Conservation (phyloP, 1,140 invertebrate genomes). For the Elysia chlorotica region DNA sequence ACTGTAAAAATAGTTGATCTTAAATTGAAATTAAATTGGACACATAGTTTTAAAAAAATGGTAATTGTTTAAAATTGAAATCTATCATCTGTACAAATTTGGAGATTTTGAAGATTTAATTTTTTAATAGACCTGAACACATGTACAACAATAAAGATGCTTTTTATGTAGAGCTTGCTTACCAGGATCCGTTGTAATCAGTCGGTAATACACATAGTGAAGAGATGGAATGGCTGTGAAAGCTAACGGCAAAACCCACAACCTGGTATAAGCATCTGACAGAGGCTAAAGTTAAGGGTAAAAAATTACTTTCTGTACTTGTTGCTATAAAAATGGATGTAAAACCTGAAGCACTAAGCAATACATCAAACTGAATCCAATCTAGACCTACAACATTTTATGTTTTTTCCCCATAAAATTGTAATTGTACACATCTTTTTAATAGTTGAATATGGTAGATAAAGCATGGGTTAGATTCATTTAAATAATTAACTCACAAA, state of each 20-base stretch:
- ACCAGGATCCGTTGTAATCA: constrained; percentile 16
- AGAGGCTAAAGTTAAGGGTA: too few relatives aligned
- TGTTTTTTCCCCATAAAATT: too few relatives aligned
- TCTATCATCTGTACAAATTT: background rate
- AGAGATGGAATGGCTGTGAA: background rate
- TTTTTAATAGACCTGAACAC: background rate
- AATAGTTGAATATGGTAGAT: too few relatives aligned
- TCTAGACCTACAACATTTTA: too few relatives aligned
- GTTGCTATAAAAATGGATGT: too few relatives aligned
- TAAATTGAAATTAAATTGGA: background rate
- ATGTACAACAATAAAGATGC: background rate
- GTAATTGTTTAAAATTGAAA: background rate
- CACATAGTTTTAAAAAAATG: background rate
- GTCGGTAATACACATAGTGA: background rate
- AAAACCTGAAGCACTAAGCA: too few relatives aligned
- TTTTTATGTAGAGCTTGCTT: constrained; percentile 15
- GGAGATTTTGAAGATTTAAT: background rate
- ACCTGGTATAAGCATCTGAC: background rate
- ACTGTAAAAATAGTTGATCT: too few relatives aligned
- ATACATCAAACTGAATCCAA: too few relatives aligned
- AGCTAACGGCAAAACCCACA: constrained; percentile 8
- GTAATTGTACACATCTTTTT: too few relatives aligned
- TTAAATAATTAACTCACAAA: too few relatives aligned
- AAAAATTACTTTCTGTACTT: too few relatives aligned
- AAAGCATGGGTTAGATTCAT: too few relatives aligned